phyloP scores from a whole-genome alignment of 2,797 vertebrate species.

The Acomys russatus region DNA sequence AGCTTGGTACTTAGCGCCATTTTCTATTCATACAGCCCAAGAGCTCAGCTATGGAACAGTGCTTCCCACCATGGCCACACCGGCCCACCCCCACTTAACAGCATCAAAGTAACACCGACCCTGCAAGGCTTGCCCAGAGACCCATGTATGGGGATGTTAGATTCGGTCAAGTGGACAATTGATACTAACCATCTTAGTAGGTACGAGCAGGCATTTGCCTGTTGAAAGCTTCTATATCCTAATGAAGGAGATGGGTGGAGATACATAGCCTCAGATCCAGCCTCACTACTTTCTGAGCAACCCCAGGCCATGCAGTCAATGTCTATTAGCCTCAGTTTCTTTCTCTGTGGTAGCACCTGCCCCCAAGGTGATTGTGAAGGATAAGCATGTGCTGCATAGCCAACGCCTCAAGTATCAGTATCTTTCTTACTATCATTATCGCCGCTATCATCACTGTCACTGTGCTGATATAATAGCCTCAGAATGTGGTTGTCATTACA shows the following conservation, averaged over 20 bases:
- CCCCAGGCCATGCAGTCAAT: neutral
- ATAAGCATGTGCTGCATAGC: neutral
- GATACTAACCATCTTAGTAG: neutral
- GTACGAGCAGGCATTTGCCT: neutral
- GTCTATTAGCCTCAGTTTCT: conserved; percentile 11
- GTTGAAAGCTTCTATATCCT: neutral
- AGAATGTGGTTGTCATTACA: neutral
- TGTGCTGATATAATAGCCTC: neutral
- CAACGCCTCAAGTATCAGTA: neutral
- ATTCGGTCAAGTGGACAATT: neutral
- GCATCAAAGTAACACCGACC: neutral
- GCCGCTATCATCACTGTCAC: neutral
- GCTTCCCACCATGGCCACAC: neutral
- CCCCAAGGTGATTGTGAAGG: neutral
- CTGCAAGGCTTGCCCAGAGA: neutral
- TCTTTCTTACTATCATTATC: neutral
- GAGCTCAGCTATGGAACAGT: neutral
- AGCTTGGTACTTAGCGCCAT: neutral
- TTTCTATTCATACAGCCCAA: neutral
- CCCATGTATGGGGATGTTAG: neutral
- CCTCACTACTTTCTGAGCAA: neutral
- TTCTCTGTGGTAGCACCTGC: neutral
- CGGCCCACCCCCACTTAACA: neutral
- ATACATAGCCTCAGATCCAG: neutral
- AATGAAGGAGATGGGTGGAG: neutral